Conservation (phyloP, 2,113 vertebrate species). For the Vidua macroura region DNA sequence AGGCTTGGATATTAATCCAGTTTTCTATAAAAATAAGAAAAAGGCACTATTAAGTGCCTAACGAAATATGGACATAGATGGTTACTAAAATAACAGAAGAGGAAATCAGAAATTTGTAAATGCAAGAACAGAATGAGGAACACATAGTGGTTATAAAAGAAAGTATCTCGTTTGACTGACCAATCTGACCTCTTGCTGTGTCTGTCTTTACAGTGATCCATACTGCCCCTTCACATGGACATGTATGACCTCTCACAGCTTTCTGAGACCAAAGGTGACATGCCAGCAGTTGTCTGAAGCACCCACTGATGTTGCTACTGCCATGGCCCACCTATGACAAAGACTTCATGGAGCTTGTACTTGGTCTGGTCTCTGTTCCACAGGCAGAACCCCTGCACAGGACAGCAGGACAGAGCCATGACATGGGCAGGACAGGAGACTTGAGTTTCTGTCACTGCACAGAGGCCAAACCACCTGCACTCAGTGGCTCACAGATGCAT, state of each 20-base stretch:
- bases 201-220: neutral
- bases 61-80: neutral
- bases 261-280: neutral
- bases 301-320: neutral
- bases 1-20: neutral
- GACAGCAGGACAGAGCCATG: neutral
- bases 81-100: neutral
- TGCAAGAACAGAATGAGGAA: neutral
- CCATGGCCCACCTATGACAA: neutral
- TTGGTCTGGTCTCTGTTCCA: neutral
- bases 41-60: neutral
- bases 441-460: neutral
- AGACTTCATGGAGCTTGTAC: neutral
- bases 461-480: neutral
- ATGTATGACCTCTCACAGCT: neutral
- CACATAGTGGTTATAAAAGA: neutral
- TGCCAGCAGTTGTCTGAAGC: accelerated
- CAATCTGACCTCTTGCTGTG: neutral
- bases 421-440: accelerated
- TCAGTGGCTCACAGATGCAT: neutral
- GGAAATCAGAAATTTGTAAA: neutral
- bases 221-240: neutral
- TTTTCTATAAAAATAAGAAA: neutral
- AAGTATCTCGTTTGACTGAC: neutral
- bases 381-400: neutral